Evolutionary conservation across 2,113 vertebrate genomes (phyloP).

Genomic region (Amia ocellicauda): DNA sequence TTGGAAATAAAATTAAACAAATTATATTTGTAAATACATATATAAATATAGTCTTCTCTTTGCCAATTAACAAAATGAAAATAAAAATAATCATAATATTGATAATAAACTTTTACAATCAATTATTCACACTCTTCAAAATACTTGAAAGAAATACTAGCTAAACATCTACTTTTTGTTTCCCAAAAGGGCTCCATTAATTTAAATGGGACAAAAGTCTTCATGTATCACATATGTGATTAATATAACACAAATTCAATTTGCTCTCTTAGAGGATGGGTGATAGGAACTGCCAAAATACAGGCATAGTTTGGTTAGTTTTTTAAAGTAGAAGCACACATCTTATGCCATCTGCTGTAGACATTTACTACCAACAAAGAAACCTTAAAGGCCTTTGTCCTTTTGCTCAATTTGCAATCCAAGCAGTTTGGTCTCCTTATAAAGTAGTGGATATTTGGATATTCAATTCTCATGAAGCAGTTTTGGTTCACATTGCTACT

Average conservation of each 20-base stretch:
- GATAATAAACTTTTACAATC: constrained; percentile 20
- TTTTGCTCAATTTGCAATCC: too few species aligned
- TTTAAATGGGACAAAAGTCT: neutral
- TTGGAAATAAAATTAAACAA: constrained; percentile 31
- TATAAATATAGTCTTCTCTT: constrained; percentile 28
- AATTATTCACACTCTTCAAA: constrained; percentile 18
- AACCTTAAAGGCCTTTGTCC: too few species aligned
- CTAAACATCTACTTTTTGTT: neutral
- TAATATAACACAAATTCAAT: neutral
- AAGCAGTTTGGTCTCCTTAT: too few species aligned
- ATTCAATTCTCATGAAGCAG: too few species aligned
- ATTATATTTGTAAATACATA: constrained; percentile 13
- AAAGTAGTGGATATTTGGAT: too few species aligned
- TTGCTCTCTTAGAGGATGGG: too few species aligned
- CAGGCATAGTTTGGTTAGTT: too few species aligned
- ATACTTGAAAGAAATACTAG: constrained; percentile 7
- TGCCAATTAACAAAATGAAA: constrained; percentile 29
- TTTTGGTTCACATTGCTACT: neutral
- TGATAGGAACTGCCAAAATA: too few species aligned
- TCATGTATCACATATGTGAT: neutral
- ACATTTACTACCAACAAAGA: too few species aligned
- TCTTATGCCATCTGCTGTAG: too few species aligned
- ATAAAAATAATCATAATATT: too few species aligned
- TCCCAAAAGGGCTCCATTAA: neutral
- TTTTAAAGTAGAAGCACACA: too few species aligned